Base-by-base conservation (phyloP, 2,888 invertebrate genomes). In the Epistrophella euchroma region DNA sequence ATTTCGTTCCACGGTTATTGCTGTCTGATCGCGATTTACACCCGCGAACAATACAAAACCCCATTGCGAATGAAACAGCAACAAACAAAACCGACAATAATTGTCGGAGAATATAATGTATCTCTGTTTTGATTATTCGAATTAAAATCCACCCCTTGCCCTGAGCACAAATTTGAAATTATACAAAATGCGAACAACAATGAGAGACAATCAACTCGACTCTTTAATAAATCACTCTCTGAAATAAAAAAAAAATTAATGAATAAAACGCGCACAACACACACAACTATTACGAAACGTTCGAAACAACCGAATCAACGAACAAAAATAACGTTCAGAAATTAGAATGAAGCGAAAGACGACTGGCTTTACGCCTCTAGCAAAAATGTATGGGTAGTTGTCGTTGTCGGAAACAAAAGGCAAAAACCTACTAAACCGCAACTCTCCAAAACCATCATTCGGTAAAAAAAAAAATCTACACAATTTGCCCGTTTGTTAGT, bases 21-120 rank as follows among this genome's bases (percentile, higher is more conserved):
- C 70, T 28, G 64, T 86, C 86, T 74, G 86, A 86, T 86, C 86
- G 82, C 78, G 86, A 82, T 86, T 86, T 86, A 82, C 86, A 86
- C 77, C 86, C 86, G 64, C 82, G 77, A 64, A 86, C 86, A 86
- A 86, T 78, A 60, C 86, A 86, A 82, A 86, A 86, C n/a, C 86
- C 86, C 86, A 86, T 86, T 35, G 32, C 74, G 70, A 77, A 75
- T 35, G 15, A 50, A 35, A 45, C 19, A 47, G 35, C 28, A 19
- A 32, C 10, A 15, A 19, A 11, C 11, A 47, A 11, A 19, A 19
- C 10, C 19, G 19, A 50, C 50, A 52, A 25, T n/a, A 25, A 15
- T 13, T 25, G 25, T 28, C 52, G 25, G 43, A 60, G 56, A 56
- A 56, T 60, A 55, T 58, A n/a, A n/a, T n/a, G n/a, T n/a, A 40